A percentile compares a stretch with the other conserved stretches of the same genome.
phyloP scores from a whole-genome alignment of 2,797 vertebrate species.

The Periparus ater region DNA sequence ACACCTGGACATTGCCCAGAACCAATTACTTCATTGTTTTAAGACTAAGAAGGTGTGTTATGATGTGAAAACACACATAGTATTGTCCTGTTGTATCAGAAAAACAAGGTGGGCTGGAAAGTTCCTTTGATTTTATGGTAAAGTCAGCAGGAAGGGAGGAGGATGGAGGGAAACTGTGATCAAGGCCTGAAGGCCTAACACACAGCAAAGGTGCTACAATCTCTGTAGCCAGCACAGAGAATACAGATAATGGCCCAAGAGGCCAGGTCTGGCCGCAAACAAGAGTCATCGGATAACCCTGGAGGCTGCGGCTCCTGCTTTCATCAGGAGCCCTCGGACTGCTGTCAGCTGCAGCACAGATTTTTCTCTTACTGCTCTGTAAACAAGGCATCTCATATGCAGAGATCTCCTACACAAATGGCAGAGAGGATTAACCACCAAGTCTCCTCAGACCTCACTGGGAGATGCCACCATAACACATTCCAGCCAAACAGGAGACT shows the following conservation, averaged over 20 bases:
- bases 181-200: background rate
- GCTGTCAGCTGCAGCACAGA: background rate
- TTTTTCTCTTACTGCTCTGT: background rate
- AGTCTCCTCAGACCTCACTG: background rate
- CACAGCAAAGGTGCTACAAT: no score
- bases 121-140: background rate
- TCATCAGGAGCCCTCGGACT: background rate
- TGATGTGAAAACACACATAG: background rate
- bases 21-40: background rate
- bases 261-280: background rate
- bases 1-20: background rate
- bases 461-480: background rate
- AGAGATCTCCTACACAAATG: background rate
- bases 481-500: background rate
- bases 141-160: background rate
- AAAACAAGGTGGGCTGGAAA: background rate
- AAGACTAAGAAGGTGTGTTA: background rate
- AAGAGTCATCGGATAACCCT: accelerated
- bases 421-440: no score
- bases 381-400: background rate
- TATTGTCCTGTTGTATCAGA: background rate
- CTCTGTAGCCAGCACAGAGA: background rate
- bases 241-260: background rate
- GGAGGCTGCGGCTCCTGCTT: background rate
- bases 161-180: accelerated